Conservation (phyloP, 2,888 invertebrate genomes). For the Nineta flava region DNA sequence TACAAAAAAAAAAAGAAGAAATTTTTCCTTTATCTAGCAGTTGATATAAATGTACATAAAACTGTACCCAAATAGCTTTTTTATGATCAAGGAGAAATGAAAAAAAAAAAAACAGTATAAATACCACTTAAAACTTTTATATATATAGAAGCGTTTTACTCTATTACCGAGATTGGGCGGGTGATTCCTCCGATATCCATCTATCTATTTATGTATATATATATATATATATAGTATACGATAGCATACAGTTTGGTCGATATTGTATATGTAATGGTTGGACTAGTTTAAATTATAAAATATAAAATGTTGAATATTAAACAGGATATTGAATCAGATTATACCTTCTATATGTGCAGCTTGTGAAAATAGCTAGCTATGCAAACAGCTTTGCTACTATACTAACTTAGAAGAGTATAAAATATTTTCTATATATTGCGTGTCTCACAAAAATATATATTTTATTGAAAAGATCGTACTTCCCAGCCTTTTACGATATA, state of each 20-base stretch:
- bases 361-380: too few relatives aligned
- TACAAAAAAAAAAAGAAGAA: not conserved
- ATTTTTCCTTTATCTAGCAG: slow-evolving; percentile 2
- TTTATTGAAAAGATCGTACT: too few relatives aligned
- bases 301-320: slow-evolving; percentile 2
- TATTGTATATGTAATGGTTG: not conserved
- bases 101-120: slow-evolving; percentile 1
- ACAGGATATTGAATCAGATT: slow-evolving; percentile 1
- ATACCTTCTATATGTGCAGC: not conserved
- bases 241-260: too few relatives aligned
- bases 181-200: too few relatives aligned
- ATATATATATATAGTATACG: too few relatives aligned
- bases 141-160: not conserved
- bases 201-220: too few relatives aligned
- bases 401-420: too few relatives aligned
- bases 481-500: too few relatives aligned
- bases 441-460: too few relatives aligned
- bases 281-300: slow-evolving; percentile 2
- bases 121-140: slow-evolving; percentile 3
- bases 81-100: not conserved
- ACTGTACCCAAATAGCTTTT: slow-evolving; percentile 4
- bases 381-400: too few relatives aligned
- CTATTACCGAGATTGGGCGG: slow-evolving; percentile 1
- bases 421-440: too few relatives aligned
- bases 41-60: slow-evolving; percentile 3